phyloP scores from a whole-genome alignment of 1,140 invertebrate species.

The Atta colombica region DNA sequence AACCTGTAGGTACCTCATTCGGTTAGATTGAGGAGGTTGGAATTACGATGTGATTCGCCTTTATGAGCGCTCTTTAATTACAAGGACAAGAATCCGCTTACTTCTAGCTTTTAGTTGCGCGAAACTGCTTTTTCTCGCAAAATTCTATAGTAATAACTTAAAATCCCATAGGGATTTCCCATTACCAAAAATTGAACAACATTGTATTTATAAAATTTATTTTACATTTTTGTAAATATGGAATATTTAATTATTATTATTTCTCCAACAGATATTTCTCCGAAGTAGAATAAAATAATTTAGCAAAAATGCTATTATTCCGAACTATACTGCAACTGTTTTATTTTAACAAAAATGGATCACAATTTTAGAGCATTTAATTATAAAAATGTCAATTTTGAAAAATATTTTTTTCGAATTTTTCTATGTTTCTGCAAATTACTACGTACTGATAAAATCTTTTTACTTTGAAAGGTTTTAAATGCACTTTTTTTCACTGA shows the following conservation, averaged over 20 bases:
- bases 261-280: not conserved
- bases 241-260: not conserved
- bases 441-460: not conserved
- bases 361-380: not conserved
- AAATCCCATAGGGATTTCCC: not conserved
- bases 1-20: constrained; percentile 19
- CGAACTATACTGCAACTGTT: not conserved
- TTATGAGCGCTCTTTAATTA: constrained; percentile 66
- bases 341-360: not conserved
- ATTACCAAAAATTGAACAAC: constrained; percentile 3
- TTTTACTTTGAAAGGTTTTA: not conserved
- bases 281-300: not conserved
- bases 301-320: not conserved
- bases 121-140: not conserved
- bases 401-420: not conserved
- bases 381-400: not conserved
- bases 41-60: constrained; percentile 54
- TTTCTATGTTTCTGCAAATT: not conserved
- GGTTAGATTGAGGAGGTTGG: constrained; percentile 3
- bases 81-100: constrained; percentile 30
- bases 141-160: not conserved
- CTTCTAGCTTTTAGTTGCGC: not conserved
- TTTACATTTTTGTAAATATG: not conserved
- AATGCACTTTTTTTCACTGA: not conserved
- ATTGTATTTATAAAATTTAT: not conserved